These are phyloP conservation scores for Saccostrea echinata DNA, from an alignment of 1,140 invertebrate species.

Conservation along the genomic window DNA sequence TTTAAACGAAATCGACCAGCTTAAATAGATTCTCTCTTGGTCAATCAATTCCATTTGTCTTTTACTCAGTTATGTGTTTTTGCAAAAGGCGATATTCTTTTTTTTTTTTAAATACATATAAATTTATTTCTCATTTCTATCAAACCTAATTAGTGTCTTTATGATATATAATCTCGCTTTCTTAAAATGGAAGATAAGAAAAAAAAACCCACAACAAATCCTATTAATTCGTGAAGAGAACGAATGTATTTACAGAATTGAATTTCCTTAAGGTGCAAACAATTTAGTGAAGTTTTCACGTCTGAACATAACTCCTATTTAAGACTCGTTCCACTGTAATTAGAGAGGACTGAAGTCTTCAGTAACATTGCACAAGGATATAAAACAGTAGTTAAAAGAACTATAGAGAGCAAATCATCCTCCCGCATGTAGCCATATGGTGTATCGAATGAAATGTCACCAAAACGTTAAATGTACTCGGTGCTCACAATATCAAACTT, in stretches of 20 bases:
- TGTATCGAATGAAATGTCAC: conserved; percentile 37
- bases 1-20: too few relatives aligned
- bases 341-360: conserved; percentile 4
- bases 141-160: too few relatives aligned
- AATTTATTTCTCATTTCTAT: too few relatives aligned
- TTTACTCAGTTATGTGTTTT: too few relatives aligned
- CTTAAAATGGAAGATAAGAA: too few relatives aligned
- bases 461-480: conserved; percentile 17
- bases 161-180: too few relatives aligned
- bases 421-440: conserved; percentile 32
- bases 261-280: conserved; percentile 9
- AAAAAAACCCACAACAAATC: too few relatives aligned
- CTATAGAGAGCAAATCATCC: not conserved
- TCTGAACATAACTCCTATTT: not conserved
- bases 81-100: too few relatives aligned
- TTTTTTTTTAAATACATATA: too few relatives aligned
- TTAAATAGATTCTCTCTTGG: too few relatives aligned
- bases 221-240: too few relatives aligned
- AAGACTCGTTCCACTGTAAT: conserved; percentile 19
- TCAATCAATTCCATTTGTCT: too few relatives aligned
- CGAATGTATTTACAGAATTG: not conserved
- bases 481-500: conserved; percentile 23
- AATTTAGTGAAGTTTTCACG: not conserved
- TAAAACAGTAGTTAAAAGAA: conserved; percentile 12
- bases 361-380: conserved; percentile 27